A percentile compares a stretch with the other conserved stretches of the same genome.
phyloP scores from a whole-genome alignment of 2,888 invertebrate species.

The Druceiella hillmani region DNA sequence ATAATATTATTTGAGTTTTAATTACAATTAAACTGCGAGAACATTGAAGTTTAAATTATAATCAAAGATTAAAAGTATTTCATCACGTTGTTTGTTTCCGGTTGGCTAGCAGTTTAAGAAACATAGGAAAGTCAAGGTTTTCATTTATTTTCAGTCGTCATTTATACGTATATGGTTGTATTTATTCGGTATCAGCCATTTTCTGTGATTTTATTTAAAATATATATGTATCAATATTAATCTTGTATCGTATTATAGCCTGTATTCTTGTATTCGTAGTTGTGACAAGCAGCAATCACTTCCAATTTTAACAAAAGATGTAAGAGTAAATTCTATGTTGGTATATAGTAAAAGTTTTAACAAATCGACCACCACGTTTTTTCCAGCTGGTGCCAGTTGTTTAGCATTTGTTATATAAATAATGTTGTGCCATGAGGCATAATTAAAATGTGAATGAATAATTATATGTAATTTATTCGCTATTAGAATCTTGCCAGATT shows the following conservation, averaged over 20 bases:
- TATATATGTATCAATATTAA: conserved; percentile 30
- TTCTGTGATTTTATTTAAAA: conserved; percentile 40
- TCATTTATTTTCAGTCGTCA: conserved; percentile 52
- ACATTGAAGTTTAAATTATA: too few species aligned
- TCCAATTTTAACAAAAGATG: neutral
- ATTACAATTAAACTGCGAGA: too few species aligned
- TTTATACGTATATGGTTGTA: conserved; percentile 17
- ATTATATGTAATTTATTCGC: too few species aligned
- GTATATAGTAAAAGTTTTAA: conserved; percentile 1
- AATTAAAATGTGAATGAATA: conserved; percentile 15
- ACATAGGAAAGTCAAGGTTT: conserved; percentile 49
- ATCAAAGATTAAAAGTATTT: too few species aligned
- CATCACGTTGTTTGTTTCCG: conserved; percentile 44
- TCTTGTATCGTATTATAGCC: conserved; percentile 34
- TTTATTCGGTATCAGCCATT: conserved; percentile 32
- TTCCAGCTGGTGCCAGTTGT: conserved; percentile 49
- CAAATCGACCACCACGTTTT: conserved; percentile 45
- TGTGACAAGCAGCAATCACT: conserved; percentile 31
- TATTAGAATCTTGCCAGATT: too few species aligned
- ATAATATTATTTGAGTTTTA: too few species aligned
- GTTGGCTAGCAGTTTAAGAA: conserved; percentile 48
- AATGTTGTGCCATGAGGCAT: conserved; percentile 12
- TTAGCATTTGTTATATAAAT: conserved; percentile 37
- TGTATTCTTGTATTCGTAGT: conserved; percentile 39
- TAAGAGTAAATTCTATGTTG: conserved; percentile 1